Base-by-base conservation (phyloP, 2,113 vertebrate genomes). In the Grammomys dolichurus region DNA sequence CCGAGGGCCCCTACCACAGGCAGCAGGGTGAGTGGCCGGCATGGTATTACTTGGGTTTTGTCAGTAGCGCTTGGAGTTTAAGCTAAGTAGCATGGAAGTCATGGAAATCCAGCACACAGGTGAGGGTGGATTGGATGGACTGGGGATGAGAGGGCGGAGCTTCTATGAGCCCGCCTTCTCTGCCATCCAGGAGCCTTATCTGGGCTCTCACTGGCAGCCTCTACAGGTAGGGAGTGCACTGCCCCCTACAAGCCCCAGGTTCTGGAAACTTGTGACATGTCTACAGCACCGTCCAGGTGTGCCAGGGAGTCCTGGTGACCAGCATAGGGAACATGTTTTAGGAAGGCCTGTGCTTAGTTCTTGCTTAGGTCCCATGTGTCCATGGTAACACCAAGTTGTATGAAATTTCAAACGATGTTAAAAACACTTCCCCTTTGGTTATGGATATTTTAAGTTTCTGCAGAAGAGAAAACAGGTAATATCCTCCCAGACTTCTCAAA, bases 21-120 rank as follows among this genome's bases (percentile, higher is more conserved):
- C 97, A 93, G 54, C 75, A 86, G 0, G 95, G 97, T 98, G 91
- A 97, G 97, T 95, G 46, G 48, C 72, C 5, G 0, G 28, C 9
- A 51, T 6, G 11, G 67, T 4, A 10, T 46, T 84, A 3, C 0
- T 12, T 11, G 22, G 20, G 16, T 33, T 67, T 58, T 36, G 5
- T 36, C 31, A 7, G 0, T 3, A 2, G 26, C 1, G 2, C 65
- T 43, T 31, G 28, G n/a, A 31, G 36, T 48, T 60, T 4, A 2
- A 2, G 28, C 80, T 8, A 10, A 77, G 63, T 51, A 17, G 0
- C 3, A 7, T 7, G 22, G 22, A n/a, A 7, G 54, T 56, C 63
- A 10, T 10, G 28, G 86, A 56, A 12, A 11, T 40, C 20, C 24
- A 40, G 26, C 36, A 40, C 48, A 28, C 67, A 28, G 86, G 48